phyloP scores from a whole-genome alignment of 2,113 vertebrate species.

The Clarias magur region DNA sequence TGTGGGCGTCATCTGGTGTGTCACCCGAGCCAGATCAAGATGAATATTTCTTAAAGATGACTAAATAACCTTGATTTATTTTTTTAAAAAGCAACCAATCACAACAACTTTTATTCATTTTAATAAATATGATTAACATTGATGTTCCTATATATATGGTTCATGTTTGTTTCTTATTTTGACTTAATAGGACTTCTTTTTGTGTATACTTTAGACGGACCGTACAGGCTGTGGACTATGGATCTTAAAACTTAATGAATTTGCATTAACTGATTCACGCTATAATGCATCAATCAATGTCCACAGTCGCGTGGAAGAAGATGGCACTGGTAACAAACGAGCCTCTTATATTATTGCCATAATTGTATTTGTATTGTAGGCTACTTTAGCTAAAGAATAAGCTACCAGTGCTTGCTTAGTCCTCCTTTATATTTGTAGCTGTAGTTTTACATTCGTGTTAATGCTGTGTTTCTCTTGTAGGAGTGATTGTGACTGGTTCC shows the following conservation, averaged over 20 bases:
- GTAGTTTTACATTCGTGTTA: not conserved
- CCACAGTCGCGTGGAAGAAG: slow-evolving; percentile 64
- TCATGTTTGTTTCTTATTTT: not conserved
- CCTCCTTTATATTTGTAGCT: not conserved
- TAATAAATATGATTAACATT: not conserved
- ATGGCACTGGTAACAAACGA: slow-evolving; percentile 66
- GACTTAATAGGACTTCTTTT: not conserved
- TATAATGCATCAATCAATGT: slow-evolving; percentile 49
- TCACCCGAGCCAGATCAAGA: no score
- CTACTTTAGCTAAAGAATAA: not conserved
- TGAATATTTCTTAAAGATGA: no score
- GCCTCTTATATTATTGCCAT: not conserved
- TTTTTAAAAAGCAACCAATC: no score
- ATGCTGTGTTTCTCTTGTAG: slow-evolving; percentile 51
- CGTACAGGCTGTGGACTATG: slow-evolving; percentile 65
- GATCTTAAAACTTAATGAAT: slow-evolving; percentile 50
- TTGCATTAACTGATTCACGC: not conserved
- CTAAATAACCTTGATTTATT: no score
- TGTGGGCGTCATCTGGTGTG: no score
- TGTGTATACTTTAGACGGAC: slow-evolving; percentile 61
- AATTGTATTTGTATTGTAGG: not conserved
- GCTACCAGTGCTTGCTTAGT: not conserved
- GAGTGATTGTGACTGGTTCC: slow-evolving; percentile 55
- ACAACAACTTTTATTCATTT: not conserved
- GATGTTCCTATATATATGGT: not conserved